Conservation (phyloP, 2,113 vertebrate species). For the Xyliphius kryptos region DNA sequence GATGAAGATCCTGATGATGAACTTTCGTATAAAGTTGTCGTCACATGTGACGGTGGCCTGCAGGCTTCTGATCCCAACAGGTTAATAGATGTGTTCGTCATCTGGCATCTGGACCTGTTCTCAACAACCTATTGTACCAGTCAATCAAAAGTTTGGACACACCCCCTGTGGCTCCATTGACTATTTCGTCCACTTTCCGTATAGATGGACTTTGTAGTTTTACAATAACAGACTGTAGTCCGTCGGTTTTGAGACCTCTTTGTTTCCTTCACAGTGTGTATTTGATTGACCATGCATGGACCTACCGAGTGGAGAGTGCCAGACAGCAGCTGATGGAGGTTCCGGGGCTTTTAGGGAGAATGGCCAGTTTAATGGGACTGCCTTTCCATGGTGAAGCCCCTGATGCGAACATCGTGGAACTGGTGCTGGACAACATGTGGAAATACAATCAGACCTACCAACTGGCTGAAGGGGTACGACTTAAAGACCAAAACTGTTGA, state of each 20-base stretch:
- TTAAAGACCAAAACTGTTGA: too few species aligned
- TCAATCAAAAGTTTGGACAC: too few species aligned
- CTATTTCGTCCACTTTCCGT: too few species aligned
- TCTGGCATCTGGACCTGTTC: too few species aligned
- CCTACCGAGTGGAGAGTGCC: conserved; percentile 66
- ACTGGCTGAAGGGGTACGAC: conserved; percentile 78
- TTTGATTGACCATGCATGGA: conserved; percentile 93
- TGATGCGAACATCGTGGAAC: conserved; percentile 62
- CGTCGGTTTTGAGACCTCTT: too few species aligned
- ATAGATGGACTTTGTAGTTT: too few species aligned
- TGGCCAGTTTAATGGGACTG: conserved; percentile 82
- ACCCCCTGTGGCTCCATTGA: too few species aligned
- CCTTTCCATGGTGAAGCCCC: conserved; percentile 80
- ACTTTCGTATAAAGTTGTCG: conserved; percentile 76
- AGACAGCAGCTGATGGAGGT: conserved; percentile 76
- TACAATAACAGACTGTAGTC: too few species aligned
- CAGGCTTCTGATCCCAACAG: conserved; percentile 68
- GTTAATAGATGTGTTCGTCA: conserved; percentile 54
- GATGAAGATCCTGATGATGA: conserved; percentile 55
- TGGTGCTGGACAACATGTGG: conserved; percentile 86
- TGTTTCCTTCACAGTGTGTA: conserved; percentile 69
- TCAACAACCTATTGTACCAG: too few species aligned
- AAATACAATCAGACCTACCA: conserved; percentile 95
- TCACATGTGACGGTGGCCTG: conserved; percentile 78
- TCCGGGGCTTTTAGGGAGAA: conserved; percentile 78